Percentiles rank a stretch among this genome's conserved stretches.
These are phyloP conservation scores for Capromys pilorides DNA, from an alignment of 2,797 vertebrate genomes.

Conservation along the genomic window DNA sequence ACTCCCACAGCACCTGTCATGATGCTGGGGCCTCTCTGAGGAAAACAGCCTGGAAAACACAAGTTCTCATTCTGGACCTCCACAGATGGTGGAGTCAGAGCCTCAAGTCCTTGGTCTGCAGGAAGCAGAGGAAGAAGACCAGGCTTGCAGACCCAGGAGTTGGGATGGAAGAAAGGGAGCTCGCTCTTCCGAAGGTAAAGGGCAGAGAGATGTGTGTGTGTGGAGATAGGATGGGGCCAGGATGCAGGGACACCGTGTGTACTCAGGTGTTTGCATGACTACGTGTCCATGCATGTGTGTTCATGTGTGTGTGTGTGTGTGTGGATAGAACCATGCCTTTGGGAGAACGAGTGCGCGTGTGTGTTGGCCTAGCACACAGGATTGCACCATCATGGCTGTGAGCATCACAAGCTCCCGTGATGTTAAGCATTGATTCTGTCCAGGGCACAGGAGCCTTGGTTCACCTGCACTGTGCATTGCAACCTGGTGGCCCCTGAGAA, in stretches of 20 bases:
- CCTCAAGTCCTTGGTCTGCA: no score
- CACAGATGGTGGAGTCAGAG: background rate
- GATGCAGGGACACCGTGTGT: no score
- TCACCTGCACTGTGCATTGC: fast-evolving
- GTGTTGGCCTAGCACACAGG: no score
- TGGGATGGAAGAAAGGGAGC: no score
- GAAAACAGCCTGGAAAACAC: constrained; percentile 49
- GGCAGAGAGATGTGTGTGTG: background rate
- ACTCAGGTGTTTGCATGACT: no score
- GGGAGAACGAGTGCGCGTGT: background rate
- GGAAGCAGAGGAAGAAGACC: background rate
- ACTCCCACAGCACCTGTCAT: background rate
- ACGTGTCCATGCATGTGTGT: no score
- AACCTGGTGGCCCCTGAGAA: background rate
- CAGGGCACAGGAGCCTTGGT: fast-evolving
- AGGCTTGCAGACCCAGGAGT: background rate
- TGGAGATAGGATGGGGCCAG: background rate
- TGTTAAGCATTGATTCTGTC: fast-evolving
- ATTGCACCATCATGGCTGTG: fast-evolving
- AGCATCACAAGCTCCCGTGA: fast-evolving
- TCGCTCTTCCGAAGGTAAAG: background rate
- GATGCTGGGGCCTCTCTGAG: fast-evolving
- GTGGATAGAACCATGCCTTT: background rate
- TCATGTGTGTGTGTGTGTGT: background rate
- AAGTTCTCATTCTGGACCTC: background rate